Conservation (phyloP, 2,113 vertebrate species). For the Xerus inauris region DNA sequence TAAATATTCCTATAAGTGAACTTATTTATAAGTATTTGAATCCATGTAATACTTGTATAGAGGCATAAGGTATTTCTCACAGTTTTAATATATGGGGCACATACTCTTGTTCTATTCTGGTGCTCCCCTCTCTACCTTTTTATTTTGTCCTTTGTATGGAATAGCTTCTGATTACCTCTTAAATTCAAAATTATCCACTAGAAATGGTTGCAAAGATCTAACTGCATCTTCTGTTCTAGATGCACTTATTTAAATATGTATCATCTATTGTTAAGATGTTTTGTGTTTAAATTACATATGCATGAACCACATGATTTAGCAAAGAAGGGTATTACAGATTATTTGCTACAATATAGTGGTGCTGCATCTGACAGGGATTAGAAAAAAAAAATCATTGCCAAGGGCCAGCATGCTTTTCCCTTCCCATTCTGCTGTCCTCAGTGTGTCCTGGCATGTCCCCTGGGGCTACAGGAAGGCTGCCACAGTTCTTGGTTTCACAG, state of each 20-base stretch:
- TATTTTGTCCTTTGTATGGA: background rate
- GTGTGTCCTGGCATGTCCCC: background rate
- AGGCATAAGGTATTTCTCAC: background rate
- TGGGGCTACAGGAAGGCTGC: background rate
- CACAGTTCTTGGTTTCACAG: background rate
- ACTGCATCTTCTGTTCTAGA: background rate
- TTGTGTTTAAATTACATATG: conserved; percentile 47
- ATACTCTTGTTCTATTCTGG: background rate
- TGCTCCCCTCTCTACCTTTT: background rate
- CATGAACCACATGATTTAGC: conserved; percentile 8
- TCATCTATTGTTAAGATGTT: background rate
- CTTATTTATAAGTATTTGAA: background rate
- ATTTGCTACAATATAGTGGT: background rate
- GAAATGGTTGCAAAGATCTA: background rate
- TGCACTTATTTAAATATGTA: background rate
- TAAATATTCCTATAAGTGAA: background rate
- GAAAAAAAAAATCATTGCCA: background rate
- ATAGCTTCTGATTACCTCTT: background rate
- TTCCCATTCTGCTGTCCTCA: background rate
- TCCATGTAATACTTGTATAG: background rate
- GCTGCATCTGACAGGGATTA: background rate
- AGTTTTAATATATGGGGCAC: background rate
- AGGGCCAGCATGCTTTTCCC: background rate
- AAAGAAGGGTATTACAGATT: background rate
- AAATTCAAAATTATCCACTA: background rate